A percentile compares a stretch with the other conserved stretches of the same genome.
These are phyloP conservation scores for Genyomyrus donnyi DNA, from an alignment of 2,113 vertebrate genomes.

Conservation along the genomic window DNA sequence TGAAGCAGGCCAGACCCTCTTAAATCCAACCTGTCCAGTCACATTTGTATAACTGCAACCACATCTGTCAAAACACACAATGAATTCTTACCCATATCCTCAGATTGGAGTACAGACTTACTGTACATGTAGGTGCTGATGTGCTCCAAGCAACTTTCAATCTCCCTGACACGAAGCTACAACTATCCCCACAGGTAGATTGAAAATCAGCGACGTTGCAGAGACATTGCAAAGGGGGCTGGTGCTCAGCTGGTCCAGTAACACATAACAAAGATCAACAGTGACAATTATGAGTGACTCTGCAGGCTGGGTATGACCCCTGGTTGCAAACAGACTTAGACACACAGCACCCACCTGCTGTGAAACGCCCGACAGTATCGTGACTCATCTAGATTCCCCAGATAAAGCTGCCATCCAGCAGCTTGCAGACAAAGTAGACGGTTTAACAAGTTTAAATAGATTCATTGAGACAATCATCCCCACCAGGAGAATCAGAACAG, in stretches of 20 bases:
- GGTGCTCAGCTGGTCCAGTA: background rate
- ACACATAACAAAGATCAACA: background rate
- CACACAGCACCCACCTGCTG: background rate
- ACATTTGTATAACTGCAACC: background rate
- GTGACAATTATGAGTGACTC: background rate
- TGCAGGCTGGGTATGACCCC: background rate
- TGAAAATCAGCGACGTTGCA: background rate
- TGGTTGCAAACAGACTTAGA: background rate
- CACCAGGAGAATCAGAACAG: no score
- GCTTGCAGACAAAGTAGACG: no score
- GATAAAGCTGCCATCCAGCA: no score
- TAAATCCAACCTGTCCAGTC: background rate
- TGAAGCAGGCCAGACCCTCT: background rate
- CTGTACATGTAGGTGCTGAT: background rate
- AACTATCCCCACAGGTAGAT: background rate
- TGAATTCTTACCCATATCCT: background rate
- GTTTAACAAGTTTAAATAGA: no score
- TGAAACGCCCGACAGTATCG: background rate
- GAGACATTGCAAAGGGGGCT: background rate
- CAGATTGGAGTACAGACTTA: background rate
- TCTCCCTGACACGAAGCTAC: background rate
- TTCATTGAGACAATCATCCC: no score
- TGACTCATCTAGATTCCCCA: no score
- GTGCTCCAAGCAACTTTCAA: background rate
- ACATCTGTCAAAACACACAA: background rate